Base-by-base conservation (phyloP, 2,797 vertebrate species). In the Anabas testudineus region DNA sequence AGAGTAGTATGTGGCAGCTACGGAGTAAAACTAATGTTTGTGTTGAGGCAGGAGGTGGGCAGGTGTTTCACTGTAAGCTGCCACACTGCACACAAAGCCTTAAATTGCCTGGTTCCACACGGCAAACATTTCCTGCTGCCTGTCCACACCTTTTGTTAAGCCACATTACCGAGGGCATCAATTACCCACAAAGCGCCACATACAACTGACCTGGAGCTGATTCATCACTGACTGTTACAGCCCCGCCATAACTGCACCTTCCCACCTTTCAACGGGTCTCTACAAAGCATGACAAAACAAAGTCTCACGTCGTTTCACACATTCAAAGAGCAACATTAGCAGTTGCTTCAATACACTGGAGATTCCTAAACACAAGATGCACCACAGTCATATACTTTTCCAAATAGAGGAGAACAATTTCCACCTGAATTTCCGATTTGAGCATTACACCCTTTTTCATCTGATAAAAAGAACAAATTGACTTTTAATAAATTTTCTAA, bases 11-110 rank as follows among this genome's bases (percentile, higher is more conserved):
- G 72, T 62, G 64, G 67, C 71, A 69, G 80, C 77, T 60, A 81
- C 80, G 84, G 43, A 73, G 76, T 67, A 78, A 80, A 84, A 74
- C 83, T 81, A 83, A 81, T 87, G 83, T 88, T 86, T 87, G 80
- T 70, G 58, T 70, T 75, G 58, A 58, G 70, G 76, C 74, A 67
- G 78, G 73, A 82, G 69, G 81, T 67, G 61, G 80, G 84, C 86
- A 91, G 88, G 88, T 91, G 88, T 80, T 84, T 81, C 57, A 59
- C 75, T 61, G 36, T 70, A 76, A 82, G 71, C 70, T 60, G 55
- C 67, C 41, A 55, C 66, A 70, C 78, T 66, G 43, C 57, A 54
- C 67, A 74, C 68, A 82, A 85, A 89, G 87, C 75, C 81, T 71
- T 71, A 56, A 88, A 87, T 79, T 74, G 69, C 83, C 62, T 65